A percentile compares a stretch with the other conserved stretches of the same genome.
Conservation (phyloP, 2,888 invertebrate species). For the Cantharis rufa region DNA sequence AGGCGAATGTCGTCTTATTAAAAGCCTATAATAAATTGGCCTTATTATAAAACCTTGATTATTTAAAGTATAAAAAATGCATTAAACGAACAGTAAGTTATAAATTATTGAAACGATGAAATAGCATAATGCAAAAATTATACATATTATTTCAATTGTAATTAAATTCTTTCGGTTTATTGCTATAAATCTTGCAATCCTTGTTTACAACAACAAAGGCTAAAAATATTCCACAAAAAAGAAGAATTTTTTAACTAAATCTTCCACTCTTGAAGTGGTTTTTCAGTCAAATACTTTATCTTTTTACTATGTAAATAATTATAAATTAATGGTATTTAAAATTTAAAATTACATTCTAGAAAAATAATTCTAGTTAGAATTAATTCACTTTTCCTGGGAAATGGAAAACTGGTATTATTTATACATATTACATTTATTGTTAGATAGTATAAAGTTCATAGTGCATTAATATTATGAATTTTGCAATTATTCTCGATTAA, state of each 20-base stretch:
- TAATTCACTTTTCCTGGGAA: too few species aligned
- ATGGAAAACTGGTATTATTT: too few species aligned
- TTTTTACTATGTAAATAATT: too few species aligned
- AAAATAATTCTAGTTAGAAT: too few species aligned
- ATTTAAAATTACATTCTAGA: too few species aligned
- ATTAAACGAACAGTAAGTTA: not conserved
- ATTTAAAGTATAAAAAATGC: not conserved
- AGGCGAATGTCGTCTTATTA: not conserved
- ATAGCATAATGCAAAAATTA: not conserved
- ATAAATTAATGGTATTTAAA: too few species aligned
- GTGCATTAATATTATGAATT: too few species aligned
- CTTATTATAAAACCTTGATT: not conserved
- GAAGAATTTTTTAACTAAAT: not conserved
- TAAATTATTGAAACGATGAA: not conserved
- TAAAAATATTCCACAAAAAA: not conserved
- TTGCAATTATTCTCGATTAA: too few species aligned
- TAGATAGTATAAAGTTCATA: too few species aligned
- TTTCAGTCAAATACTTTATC: too few species aligned
- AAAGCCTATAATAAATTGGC: not conserved
- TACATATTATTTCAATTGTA: not conserved
- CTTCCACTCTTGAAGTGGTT: too few species aligned
- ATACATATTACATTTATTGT: too few species aligned
- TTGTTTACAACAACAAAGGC: not conserved
- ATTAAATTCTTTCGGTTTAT: not conserved
- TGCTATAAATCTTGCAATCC: not conserved